A percentile compares a stretch with the other conserved stretches of the same genome.
phyloP scores from a whole-genome alignment of 2,797 vertebrate species.

The Denticeps clupeoides region DNA sequence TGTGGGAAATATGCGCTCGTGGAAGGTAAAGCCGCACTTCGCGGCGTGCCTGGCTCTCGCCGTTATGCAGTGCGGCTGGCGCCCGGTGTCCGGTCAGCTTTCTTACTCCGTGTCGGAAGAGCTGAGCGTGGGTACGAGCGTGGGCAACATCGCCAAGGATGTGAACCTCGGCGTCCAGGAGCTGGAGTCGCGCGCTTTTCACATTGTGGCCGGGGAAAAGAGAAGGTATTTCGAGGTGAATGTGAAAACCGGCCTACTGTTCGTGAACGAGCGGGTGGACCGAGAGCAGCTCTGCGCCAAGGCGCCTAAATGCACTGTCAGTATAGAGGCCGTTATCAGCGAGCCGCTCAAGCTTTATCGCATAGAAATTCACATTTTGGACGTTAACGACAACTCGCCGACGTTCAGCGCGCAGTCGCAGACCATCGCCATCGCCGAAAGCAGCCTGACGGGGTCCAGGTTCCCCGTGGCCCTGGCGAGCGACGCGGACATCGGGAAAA shows the following conservation, averaged over 20 bases:
- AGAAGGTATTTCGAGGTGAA: constrained; percentile 68
- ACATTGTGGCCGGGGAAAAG: constrained; percentile 48
- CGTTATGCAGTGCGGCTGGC: constrained; percentile 10
- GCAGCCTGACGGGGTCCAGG: constrained; percentile 41
- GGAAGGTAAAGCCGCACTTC: too few relatives aligned
- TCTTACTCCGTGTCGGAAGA: constrained; percentile 60
- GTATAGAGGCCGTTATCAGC: constrained; percentile 71
- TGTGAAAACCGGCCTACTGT: constrained; percentile 61
- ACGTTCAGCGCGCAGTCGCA: constrained; percentile 38
- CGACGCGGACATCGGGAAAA: constrained; percentile 58
- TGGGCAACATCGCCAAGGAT: constrained; percentile 60
- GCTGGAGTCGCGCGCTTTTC: constrained; percentile 47
- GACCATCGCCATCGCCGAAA: constrained; percentile 54
- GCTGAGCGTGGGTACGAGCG: constrained; percentile 42
- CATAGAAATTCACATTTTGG: constrained; percentile 53
- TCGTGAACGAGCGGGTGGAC: constrained; percentile 74
- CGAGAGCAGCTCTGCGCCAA: constrained; percentile 72
- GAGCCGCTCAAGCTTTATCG: constrained; percentile 66
- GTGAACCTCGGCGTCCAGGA: constrained; percentile 47
- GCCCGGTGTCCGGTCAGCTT: constrained; percentile 31
- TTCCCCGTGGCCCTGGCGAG: constrained; percentile 58
- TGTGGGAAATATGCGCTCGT: too few relatives aligned
- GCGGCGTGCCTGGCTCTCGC: constrained; percentile 13
- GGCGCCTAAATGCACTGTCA: constrained; percentile 63
- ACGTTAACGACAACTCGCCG: constrained; percentile 54